Evolutionary conservation across 2,113 vertebrate species (phyloP).

Genomic region (Gnathonemus longibarbis): DNA sequence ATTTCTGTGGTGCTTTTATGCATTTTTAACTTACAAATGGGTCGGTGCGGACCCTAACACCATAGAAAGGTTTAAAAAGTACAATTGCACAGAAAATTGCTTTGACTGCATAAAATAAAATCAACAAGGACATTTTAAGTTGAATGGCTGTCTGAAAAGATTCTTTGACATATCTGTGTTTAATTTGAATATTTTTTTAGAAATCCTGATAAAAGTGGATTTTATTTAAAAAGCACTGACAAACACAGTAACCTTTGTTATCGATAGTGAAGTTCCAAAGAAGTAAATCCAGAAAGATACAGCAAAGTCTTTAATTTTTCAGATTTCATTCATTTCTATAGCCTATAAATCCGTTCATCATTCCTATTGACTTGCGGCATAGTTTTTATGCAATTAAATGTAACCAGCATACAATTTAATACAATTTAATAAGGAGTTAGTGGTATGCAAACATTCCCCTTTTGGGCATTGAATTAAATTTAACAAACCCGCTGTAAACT

Average conservation of each 20-base stretch:
- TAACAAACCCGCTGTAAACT: background rate
- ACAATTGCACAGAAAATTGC: background rate
- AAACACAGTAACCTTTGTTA: background rate
- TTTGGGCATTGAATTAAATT: slow-evolving; percentile 6
- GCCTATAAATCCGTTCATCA: background rate
- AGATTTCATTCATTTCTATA: background rate
- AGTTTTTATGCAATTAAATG: background rate
- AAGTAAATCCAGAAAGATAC: background rate
- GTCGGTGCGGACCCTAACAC: too few species aligned
- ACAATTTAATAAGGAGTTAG: background rate
- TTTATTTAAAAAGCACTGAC: background rate
- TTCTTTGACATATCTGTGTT: background rate
- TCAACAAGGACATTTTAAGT: background rate
- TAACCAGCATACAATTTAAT: background rate
- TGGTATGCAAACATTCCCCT: background rate
- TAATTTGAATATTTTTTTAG: background rate
- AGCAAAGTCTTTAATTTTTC: background rate
- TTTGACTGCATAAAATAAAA: background rate
- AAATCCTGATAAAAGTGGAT: background rate
- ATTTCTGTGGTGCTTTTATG: too few species aligned
- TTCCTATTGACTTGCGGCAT: background rate
- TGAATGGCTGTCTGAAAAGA: background rate
- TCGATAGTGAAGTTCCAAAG: background rate
- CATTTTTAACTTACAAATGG: too few species aligned
- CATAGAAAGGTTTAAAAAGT: background rate